Conservation (phyloP, 1,140 invertebrate species). For the Leguminivora glycinivorella region DNA sequence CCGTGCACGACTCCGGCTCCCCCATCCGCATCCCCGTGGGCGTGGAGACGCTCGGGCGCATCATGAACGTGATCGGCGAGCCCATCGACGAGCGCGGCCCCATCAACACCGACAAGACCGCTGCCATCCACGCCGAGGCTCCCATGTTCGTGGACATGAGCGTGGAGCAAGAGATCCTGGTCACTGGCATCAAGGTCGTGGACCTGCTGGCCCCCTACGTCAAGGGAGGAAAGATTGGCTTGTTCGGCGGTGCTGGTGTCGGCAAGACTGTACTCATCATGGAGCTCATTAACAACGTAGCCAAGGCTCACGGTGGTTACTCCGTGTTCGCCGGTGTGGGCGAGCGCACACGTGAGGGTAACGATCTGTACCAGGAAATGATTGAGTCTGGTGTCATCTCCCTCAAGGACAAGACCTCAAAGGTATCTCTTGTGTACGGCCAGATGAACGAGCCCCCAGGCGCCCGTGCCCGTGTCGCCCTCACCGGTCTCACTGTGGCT, state of each 20-base stretch:
- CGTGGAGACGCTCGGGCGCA: slow-evolving; percentile 86
- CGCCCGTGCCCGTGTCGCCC: slow-evolving; percentile 94
- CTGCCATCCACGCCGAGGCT: slow-evolving; percentile 95
- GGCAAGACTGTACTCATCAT: slow-evolving; percentile 99
- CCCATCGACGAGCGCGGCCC: slow-evolving; percentile 98
- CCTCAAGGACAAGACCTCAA: slow-evolving; percentile 91
- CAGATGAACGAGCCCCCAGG: slow-evolving; percentile 99
- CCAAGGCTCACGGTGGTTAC: slow-evolving; percentile 99
- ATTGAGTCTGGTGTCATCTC: slow-evolving; percentile 99
- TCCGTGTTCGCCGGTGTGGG: slow-evolving; percentile 99
- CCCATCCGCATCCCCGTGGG: slow-evolving; percentile 90
- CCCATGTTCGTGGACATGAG: slow-evolving; percentile 98
- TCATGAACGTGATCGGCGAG: slow-evolving; percentile 92
- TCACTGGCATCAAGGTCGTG: slow-evolving; percentile 97
- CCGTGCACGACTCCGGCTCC: slow-evolving; percentile 83
- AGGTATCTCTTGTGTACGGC: slow-evolving; percentile 94
- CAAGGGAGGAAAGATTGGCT: slow-evolving; percentile 96
- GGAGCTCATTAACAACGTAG: slow-evolving; percentile 99
- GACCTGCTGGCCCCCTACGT: slow-evolving; percentile 95
- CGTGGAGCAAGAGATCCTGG: slow-evolving; percentile 96
- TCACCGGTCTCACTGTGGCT: slow-evolving; percentile 90
- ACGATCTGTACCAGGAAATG: slow-evolving; percentile 99
- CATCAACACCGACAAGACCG: slow-evolving; percentile 89
- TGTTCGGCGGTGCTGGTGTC: slow-evolving; percentile 98
- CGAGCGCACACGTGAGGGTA: slow-evolving; percentile 98